Percentiles rank a stretch among this genome's conserved stretches.
Evolutionary conservation across 1,140 invertebrate species (phyloP).

Genomic region (Ceratosolen solmsi): DNA sequence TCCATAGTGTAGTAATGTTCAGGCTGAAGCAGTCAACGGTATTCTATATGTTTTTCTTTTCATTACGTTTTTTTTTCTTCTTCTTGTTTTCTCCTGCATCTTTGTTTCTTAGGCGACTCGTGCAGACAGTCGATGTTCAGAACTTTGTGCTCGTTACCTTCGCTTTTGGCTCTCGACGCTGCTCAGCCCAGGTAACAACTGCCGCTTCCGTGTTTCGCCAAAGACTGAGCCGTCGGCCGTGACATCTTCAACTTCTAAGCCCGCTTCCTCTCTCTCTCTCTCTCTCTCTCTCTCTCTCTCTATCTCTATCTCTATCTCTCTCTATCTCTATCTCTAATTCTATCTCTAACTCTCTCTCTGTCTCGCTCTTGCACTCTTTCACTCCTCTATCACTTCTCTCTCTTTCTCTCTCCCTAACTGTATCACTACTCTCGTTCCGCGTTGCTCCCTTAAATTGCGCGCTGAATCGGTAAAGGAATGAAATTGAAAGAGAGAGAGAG

Average conservation of each 20-base stretch:
- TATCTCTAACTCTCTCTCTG: not conserved
- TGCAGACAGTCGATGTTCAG: not conserved
- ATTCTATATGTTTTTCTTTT: conserved; percentile 8
- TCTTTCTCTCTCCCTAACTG: not conserved
- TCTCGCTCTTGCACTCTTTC: not conserved
- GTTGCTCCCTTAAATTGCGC: too few species aligned
- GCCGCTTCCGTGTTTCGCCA: conserved; percentile 10
- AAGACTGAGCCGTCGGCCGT: conserved; percentile 9
- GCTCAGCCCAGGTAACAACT: not conserved
- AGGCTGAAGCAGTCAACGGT: not conserved
- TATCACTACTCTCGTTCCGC: not conserved
- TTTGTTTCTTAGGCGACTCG: not conserved
- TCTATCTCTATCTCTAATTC: not conserved
- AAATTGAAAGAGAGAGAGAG: not conserved
- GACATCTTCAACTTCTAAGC: not conserved
- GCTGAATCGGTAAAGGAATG: not conserved
- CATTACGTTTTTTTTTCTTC: not conserved
- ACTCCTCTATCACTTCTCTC: not conserved
- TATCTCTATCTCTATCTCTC: not conserved
- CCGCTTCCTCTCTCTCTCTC: not conserved
- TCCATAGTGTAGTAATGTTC: not conserved
- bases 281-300: not conserved
- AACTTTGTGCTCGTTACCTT: not conserved
- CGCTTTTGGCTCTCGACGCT: not conserved
- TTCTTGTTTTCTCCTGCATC: not conserved